These are phyloP conservation scores for Phataginus tricuspis DNA, from an alignment of 2,797 vertebrate species.

Conservation along the genomic window DNA sequence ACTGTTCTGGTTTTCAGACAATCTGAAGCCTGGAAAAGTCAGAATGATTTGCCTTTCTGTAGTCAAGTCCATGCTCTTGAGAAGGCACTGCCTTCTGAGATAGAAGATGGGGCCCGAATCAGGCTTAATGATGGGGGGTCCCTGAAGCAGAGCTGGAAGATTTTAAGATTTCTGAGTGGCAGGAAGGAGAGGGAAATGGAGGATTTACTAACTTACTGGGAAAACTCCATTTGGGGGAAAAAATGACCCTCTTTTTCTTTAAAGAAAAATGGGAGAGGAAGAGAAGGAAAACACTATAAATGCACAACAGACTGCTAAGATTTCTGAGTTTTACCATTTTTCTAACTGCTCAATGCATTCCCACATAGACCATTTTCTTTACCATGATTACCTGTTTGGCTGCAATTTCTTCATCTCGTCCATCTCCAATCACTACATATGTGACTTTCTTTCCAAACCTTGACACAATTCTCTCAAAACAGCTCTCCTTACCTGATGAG, in stretches of 20 bases:
- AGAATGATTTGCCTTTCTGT: background rate
- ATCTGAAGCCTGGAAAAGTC: background rate
- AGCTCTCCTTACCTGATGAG: constrained; percentile 95
- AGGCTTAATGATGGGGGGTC: background rate
- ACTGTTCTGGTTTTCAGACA: background rate
- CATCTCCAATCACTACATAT: constrained; percentile 98
- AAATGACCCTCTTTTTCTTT: background rate
- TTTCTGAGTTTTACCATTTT: background rate
- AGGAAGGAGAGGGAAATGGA: background rate
- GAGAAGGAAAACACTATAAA: background rate
- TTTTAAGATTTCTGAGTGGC: constrained; percentile 7
- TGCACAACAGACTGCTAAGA: background rate
- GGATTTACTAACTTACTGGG: background rate
- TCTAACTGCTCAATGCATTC: background rate
- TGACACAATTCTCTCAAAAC: constrained; percentile 97
- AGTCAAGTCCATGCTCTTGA: background rate
- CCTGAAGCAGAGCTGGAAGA: background rate
- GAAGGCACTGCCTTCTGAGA: background rate
- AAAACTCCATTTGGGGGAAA: background rate
- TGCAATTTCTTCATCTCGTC: constrained; percentile 97
- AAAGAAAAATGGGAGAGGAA: constrained; percentile 13
- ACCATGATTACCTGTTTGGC: constrained; percentile 93
- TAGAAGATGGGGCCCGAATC: background rate
- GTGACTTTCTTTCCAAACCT: constrained; percentile 99
- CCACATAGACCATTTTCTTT: background rate